These are phyloP conservation scores for Drosophila maculinotata DNA, from an alignment of 2,888 invertebrate species.

Conservation along the genomic window DNA sequence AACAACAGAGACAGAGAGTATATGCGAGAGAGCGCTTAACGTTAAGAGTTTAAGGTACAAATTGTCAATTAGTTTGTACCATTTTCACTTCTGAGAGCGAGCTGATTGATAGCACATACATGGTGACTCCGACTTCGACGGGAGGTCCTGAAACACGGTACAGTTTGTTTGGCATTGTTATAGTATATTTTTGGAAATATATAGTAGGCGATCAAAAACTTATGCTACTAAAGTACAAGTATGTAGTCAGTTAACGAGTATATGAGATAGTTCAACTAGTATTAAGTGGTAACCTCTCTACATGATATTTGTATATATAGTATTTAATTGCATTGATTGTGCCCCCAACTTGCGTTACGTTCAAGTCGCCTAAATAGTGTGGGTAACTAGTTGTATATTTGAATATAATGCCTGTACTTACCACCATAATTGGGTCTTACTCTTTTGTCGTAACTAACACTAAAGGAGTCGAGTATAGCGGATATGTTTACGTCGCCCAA, in stretches of 20 bases:
- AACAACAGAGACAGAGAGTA: constrained; percentile 67
- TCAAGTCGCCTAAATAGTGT: constrained; percentile 61
- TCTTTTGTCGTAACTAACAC: constrained; percentile 99
- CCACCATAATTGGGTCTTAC: constrained; percentile 99
- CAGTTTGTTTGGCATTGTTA: constrained; percentile 63
- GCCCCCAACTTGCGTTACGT: constrained; percentile 50
- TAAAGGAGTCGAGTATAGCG: constrained; percentile 97
- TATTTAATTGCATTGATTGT: constrained; percentile 9
- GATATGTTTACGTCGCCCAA: constrained; percentile 97
- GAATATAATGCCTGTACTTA: constrained; percentile 86
- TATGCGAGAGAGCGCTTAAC: constrained; percentile 67
- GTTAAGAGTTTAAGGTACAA: constrained; percentile 64
- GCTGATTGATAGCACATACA: constrained; percentile 99
- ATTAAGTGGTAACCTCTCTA: constrained; percentile 18
- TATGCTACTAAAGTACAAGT: too few relatives aligned
- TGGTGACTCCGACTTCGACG: constrained; percentile 98
- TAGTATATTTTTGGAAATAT: constrained; percentile 1
- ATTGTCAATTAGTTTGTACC: constrained; percentile 88
- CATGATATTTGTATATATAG: constrained; percentile 5
- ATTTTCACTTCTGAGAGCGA: constrained; percentile 99
- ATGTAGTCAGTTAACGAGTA: constrained; percentile 15
- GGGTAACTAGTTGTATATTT: constrained; percentile 29
- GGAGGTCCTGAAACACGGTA: constrained; percentile 93
- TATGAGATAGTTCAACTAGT: constrained; percentile 8
- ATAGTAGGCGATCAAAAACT: constrained; percentile 3